Percentiles rank a stretch among this genome's conserved stretches.
Conservation (phyloP, 2,888 invertebrate genomes). For the Congeria kusceri region DNA sequence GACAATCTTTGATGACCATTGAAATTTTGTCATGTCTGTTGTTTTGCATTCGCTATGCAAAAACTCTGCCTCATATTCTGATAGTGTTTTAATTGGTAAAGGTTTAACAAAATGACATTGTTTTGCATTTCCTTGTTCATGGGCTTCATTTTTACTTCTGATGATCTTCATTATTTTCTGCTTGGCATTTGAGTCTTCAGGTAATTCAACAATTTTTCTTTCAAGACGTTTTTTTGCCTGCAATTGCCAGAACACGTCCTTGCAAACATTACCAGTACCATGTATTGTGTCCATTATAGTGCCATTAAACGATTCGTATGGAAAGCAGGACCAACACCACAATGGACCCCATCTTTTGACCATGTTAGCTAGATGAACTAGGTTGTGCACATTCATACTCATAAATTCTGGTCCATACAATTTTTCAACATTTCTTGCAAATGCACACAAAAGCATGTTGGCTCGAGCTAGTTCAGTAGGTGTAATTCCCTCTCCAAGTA, state of each 20-base stretch:
- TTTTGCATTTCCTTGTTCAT: no score
- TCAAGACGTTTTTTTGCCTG: conserved; percentile 47
- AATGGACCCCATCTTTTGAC: conserved; percentile 48
- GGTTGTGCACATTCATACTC: conserved; percentile 53
- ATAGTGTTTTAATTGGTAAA: no score
- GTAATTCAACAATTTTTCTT: neutral
- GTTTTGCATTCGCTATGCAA: no score
- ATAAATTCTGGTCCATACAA: conserved; percentile 34
- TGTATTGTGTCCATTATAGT: conserved; percentile 43
- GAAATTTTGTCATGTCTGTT: no score
- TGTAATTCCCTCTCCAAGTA: conserved; percentile 46
- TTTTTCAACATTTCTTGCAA: conserved; percentile 23
- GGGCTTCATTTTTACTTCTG: no score
- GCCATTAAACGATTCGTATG: conserved; percentile 59
- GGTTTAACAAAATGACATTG: no score
- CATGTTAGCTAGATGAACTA: conserved; percentile 35
- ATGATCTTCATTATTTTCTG: no score
- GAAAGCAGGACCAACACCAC: conserved; percentile 48
- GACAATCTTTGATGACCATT: no score
- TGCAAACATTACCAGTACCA: conserved; percentile 57
- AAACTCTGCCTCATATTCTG: no score
- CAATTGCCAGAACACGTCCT: conserved; percentile 45
- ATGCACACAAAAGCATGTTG: conserved; percentile 18
- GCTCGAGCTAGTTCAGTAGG: conserved; percentile 31
- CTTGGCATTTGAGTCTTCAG: no score